Conservation (phyloP, 2,888 invertebrate species). For the Stenotaenia linearis region DNA sequence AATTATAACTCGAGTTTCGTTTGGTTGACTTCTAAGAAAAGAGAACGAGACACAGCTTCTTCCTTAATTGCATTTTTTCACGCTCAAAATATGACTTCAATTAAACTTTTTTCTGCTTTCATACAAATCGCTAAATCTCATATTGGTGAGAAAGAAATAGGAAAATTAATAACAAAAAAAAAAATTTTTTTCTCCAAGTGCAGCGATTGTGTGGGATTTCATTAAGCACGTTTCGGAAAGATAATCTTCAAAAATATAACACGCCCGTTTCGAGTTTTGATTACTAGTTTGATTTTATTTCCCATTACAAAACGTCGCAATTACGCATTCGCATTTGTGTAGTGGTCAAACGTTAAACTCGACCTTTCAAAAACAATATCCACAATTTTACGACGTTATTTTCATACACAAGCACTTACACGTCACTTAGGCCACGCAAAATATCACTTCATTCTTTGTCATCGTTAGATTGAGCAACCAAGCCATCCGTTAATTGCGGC, state of each 20-base stretch:
- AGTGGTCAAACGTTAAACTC: no score
- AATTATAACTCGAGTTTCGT: neutral
- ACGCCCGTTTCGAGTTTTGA: no score
- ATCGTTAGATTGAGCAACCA: conserved; percentile 4
- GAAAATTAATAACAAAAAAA: neutral
- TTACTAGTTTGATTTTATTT: neutral
- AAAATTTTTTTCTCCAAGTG: neutral
- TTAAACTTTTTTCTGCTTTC: neutral
- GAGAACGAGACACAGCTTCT: neutral
- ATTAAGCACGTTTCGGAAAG: neutral
- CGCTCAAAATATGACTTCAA: conserved; percentile 14
- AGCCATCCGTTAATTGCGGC: conserved; percentile 26
- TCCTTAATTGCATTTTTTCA: neutral
- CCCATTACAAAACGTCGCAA: neutral
- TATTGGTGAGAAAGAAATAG: conserved; percentile 4
- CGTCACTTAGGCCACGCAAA: no score
- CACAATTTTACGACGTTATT: neutral
- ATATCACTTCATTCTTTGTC: conserved; percentile 18
- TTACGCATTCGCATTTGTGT: no score
- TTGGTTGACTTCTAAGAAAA: neutral
- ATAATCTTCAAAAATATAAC: no score
- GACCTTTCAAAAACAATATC: neutral
- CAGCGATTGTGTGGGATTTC: neutral
- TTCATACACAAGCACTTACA: neutral
- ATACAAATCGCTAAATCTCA: neutral